These are phyloP conservation scores for Furcifer pardalis DNA, from an alignment of 2,797 vertebrate genomes.

Conservation along the genomic window DNA sequence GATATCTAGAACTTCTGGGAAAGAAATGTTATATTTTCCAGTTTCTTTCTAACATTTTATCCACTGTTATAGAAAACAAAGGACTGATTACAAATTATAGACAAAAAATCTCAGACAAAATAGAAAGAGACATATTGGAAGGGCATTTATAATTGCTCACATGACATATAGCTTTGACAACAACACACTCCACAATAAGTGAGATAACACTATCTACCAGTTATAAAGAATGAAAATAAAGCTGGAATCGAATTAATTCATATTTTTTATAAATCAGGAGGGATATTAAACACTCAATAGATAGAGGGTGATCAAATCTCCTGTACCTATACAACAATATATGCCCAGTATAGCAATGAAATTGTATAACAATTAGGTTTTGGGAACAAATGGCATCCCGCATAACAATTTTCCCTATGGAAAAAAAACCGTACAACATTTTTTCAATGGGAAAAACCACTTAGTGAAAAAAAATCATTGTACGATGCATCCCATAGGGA, in stretches of 20 bases:
- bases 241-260: not conserved
- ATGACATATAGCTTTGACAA: not conserved
- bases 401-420: no score
- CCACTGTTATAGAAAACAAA: fast-evolving
- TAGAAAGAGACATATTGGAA: not conserved
- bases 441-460: no score
- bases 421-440: no score
- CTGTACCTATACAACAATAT: no score
- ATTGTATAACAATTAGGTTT: no score
- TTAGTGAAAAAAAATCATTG: no score
- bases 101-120: fast-evolving
- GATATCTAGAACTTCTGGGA: constrained; percentile 22
- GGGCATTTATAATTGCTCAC: constrained; percentile 8
- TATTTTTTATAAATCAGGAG: constrained; percentile 4
- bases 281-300: not conserved
- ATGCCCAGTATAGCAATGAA: no score
- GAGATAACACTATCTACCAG: not conserved
- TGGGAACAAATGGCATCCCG: no score
- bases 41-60: not conserved
- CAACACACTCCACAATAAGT: not conserved
- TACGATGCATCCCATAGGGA: no score
- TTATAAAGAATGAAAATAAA: not conserved
- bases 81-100: not conserved
- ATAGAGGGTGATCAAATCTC: not conserved
- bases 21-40: fast-evolving